A percentile compares a stretch with the other conserved stretches of the same genome.
These are phyloP conservation scores for Sander lucioperca DNA, from an alignment of 2,113 vertebrate species.

Conservation along the genomic window DNA sequence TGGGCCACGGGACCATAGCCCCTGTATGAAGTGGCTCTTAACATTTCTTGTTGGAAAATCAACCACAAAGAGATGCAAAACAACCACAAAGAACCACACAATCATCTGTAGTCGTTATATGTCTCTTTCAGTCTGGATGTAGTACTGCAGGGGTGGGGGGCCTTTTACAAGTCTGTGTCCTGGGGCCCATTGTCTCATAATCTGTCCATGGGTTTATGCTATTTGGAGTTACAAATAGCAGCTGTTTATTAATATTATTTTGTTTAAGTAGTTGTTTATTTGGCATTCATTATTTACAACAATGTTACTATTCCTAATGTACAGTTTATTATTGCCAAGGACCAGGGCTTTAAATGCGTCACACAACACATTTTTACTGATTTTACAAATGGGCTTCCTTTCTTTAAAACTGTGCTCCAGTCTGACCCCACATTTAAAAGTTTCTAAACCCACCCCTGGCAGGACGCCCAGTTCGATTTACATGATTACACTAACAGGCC, in stretches of 20 bases:
- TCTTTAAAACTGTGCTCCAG: background rate
- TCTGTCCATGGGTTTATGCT: background rate
- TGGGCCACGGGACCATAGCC: background rate
- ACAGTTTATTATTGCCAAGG: too few species aligned
- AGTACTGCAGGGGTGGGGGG: too few species aligned
- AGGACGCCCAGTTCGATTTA: slow-evolving; percentile 17
- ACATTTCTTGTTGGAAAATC: background rate
- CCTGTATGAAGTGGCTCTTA: background rate
- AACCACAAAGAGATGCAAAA: background rate
- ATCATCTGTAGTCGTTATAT: background rate
- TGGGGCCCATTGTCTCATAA: background rate
- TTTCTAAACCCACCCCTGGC: background rate
- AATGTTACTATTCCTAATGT: background rate
- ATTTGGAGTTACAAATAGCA: too few species aligned
- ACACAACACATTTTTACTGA: background rate
- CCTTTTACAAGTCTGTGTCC: background rate
- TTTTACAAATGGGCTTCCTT: slow-evolving; percentile 27
- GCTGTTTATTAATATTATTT: background rate
- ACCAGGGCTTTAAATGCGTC: background rate
- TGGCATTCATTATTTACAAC: background rate
- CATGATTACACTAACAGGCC: slow-evolving; percentile 31
- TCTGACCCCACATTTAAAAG: background rate
- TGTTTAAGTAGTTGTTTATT: background rate
- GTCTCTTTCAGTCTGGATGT: background rate
- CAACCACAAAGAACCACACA: background rate